Conservation (phyloP, 2,888 invertebrate species). For the Malthinus seriepunctatus region DNA sequence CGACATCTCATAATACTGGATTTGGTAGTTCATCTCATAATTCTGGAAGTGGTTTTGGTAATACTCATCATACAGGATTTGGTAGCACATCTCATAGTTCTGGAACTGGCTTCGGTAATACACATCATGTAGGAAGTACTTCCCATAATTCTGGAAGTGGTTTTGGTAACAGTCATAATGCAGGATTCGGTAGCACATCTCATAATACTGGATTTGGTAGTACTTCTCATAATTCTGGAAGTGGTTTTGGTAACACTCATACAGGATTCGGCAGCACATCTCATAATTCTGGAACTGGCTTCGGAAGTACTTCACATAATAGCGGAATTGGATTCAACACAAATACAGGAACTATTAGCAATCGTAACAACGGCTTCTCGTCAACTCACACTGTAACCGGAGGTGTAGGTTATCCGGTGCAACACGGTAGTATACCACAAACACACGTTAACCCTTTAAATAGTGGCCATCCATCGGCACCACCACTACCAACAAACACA, state of each 20-base stretch:
- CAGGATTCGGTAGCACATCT: not conserved
- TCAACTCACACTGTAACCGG: conserved; percentile 15
- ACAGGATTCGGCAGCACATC: not conserved
- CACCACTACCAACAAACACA: no score
- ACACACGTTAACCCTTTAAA: no score
- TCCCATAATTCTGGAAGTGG: not conserved
- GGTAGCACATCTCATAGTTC: not conserved
- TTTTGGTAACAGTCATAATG: not conserved
- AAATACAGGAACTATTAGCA: no score
- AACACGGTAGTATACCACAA: not conserved
- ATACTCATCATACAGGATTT: no score
- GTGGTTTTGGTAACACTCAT: not conserved
- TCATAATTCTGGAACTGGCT: not conserved
- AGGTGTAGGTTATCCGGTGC: conserved; percentile 4
- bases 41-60: not conserved
- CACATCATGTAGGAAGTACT: not conserved
- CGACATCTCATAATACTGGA: no score
- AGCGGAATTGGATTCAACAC: not conserved
- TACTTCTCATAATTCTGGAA: not conserved
- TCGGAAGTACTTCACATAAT: not conserved
- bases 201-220: not conserved
- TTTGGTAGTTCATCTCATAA: not conserved
- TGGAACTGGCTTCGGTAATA: not conserved
- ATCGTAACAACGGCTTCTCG: not conserved
- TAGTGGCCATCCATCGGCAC: no score